Base-by-base conservation (phyloP, 2,888 invertebrate species). In the Mythimna pallens region DNA sequence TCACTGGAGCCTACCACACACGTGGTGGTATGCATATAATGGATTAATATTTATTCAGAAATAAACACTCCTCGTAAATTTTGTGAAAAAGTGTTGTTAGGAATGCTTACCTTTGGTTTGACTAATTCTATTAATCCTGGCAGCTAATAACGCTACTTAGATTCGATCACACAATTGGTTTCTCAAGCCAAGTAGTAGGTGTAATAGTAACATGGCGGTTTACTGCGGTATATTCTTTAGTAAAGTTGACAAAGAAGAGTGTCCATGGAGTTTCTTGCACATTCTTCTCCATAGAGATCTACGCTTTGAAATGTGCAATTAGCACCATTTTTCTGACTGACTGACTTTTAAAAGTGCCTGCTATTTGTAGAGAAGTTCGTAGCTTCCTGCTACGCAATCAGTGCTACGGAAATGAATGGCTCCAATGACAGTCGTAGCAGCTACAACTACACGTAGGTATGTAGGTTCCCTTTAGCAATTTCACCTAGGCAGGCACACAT, bases 1-100 rank as follows among this genome's bases (percentile, higher is more conserved):
- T 88, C 77, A 78, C 85, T 86, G 73, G 79, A 84, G 82, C 80
- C 82, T 87, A 87, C 93, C 93, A 90, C 93, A 93, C 93, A 93
- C 92, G 88, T 79, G 76, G 78, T 62, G 70, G 80, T 73, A 73
- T 80, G 70, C 58, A 65, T 65, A 58, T 70, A 82, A 69, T 82
- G 59, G 55, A 71, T 69, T 71, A 65, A 69, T 70, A 71, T 74
- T 77, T 73, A 59, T 76, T 57, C 36, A 63, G 40, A 68, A 62
- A 73, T 69, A 63, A 62, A 75, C 58, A 63, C 52, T 61, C 54
- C 34, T 47, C 57, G 59, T 69, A 68, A 61, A 73, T 70, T 62
- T 47, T 12, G 14, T 54, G n/a, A 61, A 65, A 57, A 65, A 64
- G 36, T 54, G 20, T 74, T 59, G 25, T 36, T 3, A 40, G 62